Conservation (phyloP, 2,888 invertebrate genomes). For the Sthenelais limicola region DNA sequence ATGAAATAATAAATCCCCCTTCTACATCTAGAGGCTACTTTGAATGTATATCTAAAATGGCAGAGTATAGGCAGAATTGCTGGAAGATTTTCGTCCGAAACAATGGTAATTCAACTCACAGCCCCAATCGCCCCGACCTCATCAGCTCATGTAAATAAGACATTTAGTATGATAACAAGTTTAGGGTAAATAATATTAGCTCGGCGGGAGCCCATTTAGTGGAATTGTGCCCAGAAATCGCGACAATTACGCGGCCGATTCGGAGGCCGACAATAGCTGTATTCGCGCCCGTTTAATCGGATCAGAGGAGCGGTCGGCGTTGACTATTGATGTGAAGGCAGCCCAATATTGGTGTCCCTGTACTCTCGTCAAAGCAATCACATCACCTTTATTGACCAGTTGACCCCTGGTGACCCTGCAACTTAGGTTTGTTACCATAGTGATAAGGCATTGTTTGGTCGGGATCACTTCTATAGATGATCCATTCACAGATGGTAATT, state of each 20-base stretch:
- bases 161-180: conserved; percentile 36
- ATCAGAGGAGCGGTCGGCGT: neutral
- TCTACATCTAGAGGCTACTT: no score
- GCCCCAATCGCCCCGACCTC: conserved; percentile 11
- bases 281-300: conserved; percentile 22
- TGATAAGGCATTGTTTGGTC: no score
- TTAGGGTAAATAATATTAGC: conserved; percentile 39
- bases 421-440: no score
- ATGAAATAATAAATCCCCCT: no score
- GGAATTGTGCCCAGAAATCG: conserved; percentile 10
- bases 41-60: no score
- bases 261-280: conserved; percentile 20
- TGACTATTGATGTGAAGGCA: conserved; percentile 22
- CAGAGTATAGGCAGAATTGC: no score
- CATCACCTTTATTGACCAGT: neutral
- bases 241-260: conserved; percentile 36
- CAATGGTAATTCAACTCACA: conserved; percentile 37
- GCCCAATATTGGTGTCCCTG: neutral
- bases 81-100: no score
- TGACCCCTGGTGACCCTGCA: no score
- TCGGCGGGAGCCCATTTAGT: neutral
- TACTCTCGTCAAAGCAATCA: conserved; percentile 14
- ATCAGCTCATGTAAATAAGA: conserved; percentile 40
- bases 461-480: no score
- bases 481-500: no score